A percentile compares a stretch with the other conserved stretches of the same genome.
Conservation (phyloP, 2,113 vertebrate genomes). For the Rhinopomastus cyanomelas region DNA sequence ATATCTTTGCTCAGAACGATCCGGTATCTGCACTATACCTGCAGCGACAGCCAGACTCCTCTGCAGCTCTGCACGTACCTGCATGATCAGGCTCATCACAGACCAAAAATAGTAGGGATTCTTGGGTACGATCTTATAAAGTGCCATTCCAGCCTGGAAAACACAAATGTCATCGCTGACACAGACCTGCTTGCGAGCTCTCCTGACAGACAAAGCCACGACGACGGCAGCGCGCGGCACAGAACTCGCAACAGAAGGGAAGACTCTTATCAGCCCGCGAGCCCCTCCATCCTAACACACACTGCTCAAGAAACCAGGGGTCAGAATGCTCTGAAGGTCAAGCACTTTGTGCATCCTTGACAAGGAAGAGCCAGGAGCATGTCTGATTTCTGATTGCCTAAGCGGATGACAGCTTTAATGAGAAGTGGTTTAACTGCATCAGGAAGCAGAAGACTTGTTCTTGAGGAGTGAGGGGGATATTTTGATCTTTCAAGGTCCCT, state of each 20-base stretch:
- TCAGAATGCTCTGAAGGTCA: neutral
- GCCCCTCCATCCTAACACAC: neutral
- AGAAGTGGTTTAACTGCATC: neutral
- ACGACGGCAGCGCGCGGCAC: neutral
- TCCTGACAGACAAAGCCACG: neutral
- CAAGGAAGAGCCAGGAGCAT: neutral
- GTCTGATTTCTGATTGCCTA: neutral
- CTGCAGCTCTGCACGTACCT: constrained; percentile 77
- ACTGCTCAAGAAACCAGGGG: neutral
- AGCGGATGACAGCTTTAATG: neutral
- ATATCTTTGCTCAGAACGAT: neutral
- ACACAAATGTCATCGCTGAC: constrained; percentile 21
- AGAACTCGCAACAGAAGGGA: neutral
- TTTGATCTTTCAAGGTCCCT: no score
- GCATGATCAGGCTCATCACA: constrained; percentile 99
- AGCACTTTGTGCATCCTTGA: neutral
- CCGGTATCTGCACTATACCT: neutral
- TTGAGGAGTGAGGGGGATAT: neutral
- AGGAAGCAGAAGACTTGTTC: neutral
- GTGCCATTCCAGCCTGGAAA: constrained; percentile 95
- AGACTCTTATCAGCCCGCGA: neutral
- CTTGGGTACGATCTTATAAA: constrained; percentile 98
- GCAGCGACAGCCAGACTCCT: neutral
- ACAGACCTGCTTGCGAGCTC: neutral
- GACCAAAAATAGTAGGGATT: constrained; percentile 99